Conservation (phyloP, 2,113 vertebrate species). For the Toxotes jaculatrix region DNA sequence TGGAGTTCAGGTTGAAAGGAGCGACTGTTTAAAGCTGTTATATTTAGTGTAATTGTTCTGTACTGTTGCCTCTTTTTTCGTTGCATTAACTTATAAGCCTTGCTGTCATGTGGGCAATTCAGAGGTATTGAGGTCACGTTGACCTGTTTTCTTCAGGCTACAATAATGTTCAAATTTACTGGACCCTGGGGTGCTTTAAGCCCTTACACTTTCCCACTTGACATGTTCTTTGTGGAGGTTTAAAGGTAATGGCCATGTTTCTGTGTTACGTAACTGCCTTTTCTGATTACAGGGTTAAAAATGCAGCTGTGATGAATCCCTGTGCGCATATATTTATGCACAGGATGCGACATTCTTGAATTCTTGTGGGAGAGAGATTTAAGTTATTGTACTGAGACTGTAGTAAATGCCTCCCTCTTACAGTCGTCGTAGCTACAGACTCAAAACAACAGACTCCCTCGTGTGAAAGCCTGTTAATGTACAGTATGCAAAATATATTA, state of each 20-base stretch:
- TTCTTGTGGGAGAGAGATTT: background rate
- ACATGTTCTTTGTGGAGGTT: slow-evolving; percentile 33
- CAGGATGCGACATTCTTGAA: background rate
- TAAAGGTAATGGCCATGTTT: slow-evolving; percentile 41
- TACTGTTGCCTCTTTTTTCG: slow-evolving; percentile 29
- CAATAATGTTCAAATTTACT: slow-evolving; percentile 40
- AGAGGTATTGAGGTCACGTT: slow-evolving; percentile 46
- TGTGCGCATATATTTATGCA: slow-evolving; percentile 9
- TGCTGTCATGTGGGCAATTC: slow-evolving; percentile 58
- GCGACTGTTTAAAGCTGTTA: slow-evolving; percentile 68
- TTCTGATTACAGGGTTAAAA: slow-evolving; percentile 34
- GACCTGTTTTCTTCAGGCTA: slow-evolving; percentile 60
- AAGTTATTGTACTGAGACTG: background rate
- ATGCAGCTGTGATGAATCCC: slow-evolving; percentile 14
- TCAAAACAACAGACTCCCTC: background rate
- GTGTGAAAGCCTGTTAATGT: background rate
- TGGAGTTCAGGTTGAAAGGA: slow-evolving; percentile 68
- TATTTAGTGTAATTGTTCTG: slow-evolving; percentile 66
- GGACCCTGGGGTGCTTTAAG: slow-evolving; percentile 25
- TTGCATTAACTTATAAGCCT: slow-evolving; percentile 65
- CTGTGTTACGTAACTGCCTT: slow-evolving; percentile 1
- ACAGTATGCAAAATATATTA: background rate
- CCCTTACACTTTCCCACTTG: slow-evolving; percentile 12
- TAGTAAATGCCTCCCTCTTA: background rate
- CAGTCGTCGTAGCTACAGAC: too few relatives aligned